Evolutionary conservation across 2,113 vertebrate genomes (phyloP), one percentile per base, ranked within the genome.

Genomic region (Nannospalax galili): DNA sequence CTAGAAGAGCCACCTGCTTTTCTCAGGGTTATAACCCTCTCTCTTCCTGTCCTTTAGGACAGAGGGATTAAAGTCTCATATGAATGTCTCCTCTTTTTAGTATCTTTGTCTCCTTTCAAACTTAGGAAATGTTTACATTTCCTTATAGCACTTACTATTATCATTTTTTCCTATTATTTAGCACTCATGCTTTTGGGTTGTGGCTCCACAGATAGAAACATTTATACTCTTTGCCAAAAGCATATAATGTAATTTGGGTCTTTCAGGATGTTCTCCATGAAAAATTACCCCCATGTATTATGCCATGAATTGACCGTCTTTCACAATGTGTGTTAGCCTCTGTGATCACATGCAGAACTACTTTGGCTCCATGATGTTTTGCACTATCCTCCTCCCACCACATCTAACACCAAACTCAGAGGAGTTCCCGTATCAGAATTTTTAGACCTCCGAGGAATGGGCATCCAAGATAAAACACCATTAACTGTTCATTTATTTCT

Each of bases 91-190:
- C 70, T 80, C 16, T 84, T 95, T 86, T 90, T 80, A 78, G 14
- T 73, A 7, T 62, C 70, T 30, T 42, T 84, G 58, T 40, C 19
- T 94, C 30, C 60, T 16, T 74, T 70, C 70, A 93, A 79, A 69
- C 6, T 64, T 78, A 84, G 8, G 42, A 67, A 70, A 86, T 74
- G 19, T 67, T 75, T 87, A 22, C 35, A 52, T 20, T 70, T 65
- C 52, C 7, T 77, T 80, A 65, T 15, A 30, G 17, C 37, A 52
- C 58, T 90, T 90, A 52, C 58, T 92, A 52, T 40, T 35, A 69
- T 67, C 90, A 69, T 42, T 24, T n/a, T 69, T 92, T 91, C 62
- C 65, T 87, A 45, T 94, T 91, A 88, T 80, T 75, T 65, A 64
- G n/a, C 9, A 64, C 3, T 60, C 19, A 62, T 26, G 8, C 4